A percentile compares a stretch with the other conserved stretches of the same genome.
Conservation (phyloP, 2,888 invertebrate genomes). For the Salpingus planirostris region DNA sequence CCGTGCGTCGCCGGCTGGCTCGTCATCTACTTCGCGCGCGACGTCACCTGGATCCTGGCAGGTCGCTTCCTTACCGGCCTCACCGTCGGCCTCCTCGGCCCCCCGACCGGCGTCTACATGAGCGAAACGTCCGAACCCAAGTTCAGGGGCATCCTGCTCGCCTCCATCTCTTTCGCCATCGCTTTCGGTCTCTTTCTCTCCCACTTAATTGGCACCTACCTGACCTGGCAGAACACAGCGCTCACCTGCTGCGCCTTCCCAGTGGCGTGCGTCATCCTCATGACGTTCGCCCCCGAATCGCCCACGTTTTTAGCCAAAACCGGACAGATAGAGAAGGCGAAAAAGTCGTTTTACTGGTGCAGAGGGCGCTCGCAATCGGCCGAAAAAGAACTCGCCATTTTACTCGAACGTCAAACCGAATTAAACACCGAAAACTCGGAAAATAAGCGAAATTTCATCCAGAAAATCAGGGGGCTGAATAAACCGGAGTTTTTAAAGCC, state of each 20-base stretch:
- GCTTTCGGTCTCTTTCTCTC: slow-evolving; percentile 55
- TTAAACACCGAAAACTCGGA: not conserved
- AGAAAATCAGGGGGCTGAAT: too few relatives aligned
- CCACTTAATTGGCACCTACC: slow-evolving; percentile 56
- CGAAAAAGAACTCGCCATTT: slow-evolving; percentile 44
- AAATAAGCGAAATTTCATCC: too few relatives aligned
- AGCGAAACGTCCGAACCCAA: slow-evolving; percentile 45
- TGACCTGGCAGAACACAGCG: slow-evolving; percentile 54
- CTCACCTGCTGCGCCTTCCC: slow-evolving; percentile 48
- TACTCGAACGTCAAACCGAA: slow-evolving; percentile 41
- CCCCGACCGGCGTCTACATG: slow-evolving; percentile 30
- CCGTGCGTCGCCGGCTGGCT: slow-evolving; percentile 55
- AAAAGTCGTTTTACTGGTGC: slow-evolving; percentile 50
- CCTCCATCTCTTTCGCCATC: slow-evolving; percentile 54
- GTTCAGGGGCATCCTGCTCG: slow-evolving; percentile 47
- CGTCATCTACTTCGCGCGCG: slow-evolving; percentile 46
- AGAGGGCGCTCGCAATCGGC: slow-evolving; percentile 49
- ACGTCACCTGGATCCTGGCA: slow-evolving; percentile 37
- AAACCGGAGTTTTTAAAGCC: slow-evolving; percentile 47
- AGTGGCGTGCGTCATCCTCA: slow-evolving; percentile 44
- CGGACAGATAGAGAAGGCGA: slow-evolving; percentile 49
- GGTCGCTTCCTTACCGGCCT: slow-evolving; percentile 43
- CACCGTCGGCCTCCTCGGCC: slow-evolving; percentile 46
- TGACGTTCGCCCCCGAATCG: slow-evolving; percentile 55
- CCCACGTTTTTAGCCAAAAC: slow-evolving; percentile 60